A percentile compares a stretch with the other conserved stretches of the same genome.
Conservation (phyloP, 1,140 invertebrate genomes). For the Drosophila repletoides region DNA sequence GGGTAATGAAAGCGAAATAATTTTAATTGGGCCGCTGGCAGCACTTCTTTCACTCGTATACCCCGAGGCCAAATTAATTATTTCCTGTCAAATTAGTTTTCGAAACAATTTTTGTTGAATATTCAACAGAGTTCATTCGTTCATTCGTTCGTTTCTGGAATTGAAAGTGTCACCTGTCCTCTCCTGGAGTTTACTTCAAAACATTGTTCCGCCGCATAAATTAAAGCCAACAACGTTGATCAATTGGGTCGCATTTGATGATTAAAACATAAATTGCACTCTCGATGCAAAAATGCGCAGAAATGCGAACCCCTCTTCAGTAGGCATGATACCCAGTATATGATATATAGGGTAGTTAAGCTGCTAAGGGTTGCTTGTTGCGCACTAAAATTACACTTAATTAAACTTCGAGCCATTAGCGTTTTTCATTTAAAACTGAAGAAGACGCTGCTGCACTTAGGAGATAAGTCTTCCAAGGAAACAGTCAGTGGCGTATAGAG, state of each 20-base stretch:
- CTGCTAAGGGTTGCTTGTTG: slow-evolving; percentile 51
- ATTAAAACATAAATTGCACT: slow-evolving; percentile 80
- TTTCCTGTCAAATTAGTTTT: slow-evolving; percentile 78
- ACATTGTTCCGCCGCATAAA: slow-evolving; percentile 74
- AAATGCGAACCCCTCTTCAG: slow-evolving; percentile 32
- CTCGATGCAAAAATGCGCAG: slow-evolving; percentile 53
- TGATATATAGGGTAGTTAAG: background rate
- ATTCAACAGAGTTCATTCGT: slow-evolving; percentile 39
- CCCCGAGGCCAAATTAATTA: slow-evolving; percentile 74
- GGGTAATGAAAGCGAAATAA: slow-evolving; percentile 80
- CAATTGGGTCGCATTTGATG: slow-evolving; percentile 75
- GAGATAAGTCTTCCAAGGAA: too few species aligned
- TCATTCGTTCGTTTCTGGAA: background rate
- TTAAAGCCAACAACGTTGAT: slow-evolving; percentile 61
- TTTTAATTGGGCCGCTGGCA: slow-evolving; percentile 70
- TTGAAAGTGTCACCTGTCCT: slow-evolving; percentile 69
- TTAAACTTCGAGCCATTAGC: slow-evolving; percentile 68
- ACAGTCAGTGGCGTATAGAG: too few species aligned
- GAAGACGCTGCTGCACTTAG: background rate
- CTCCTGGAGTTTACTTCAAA: slow-evolving; percentile 50
- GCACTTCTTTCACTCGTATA: slow-evolving; percentile 45
- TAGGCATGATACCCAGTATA: slow-evolving; percentile 16
- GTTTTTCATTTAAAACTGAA: slow-evolving; percentile 46
- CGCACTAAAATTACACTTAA: slow-evolving; percentile 74
- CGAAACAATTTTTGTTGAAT: slow-evolving; percentile 67